Conservation (phyloP, 2,113 vertebrate species). For the Eleginops maclovinus region DNA sequence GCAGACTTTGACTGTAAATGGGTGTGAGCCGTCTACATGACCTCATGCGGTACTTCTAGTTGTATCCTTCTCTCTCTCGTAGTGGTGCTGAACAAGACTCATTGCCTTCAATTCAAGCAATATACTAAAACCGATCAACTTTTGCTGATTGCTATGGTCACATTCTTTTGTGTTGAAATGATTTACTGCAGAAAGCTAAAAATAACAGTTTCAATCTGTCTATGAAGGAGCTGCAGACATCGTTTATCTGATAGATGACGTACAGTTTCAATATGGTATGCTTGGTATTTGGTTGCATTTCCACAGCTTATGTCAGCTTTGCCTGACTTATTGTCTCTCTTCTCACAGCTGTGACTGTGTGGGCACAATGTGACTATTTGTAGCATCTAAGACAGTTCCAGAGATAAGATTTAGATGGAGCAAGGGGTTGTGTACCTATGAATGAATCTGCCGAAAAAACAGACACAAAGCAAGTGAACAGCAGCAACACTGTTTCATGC, state of each 20-base stretch:
- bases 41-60: neutral
- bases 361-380: neutral
- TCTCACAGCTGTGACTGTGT: slow-evolving; percentile 27
- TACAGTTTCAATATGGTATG: neutral
- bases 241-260: slow-evolving; percentile 1
- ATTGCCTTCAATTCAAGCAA: neutral
- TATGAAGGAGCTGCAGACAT: slow-evolving; percentile 7
- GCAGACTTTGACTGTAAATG: slow-evolving; percentile 19
- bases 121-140: neutral
- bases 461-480: slow-evolving; percentile 46
- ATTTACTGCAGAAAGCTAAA: neutral
- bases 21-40: neutral
- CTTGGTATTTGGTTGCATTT: slow-evolving; percentile 20
- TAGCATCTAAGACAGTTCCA: slow-evolving; percentile 21
- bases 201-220: slow-evolving; percentile 22
- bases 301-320: slow-evolving; percentile 35
- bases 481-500: slow-evolving; percentile 12
- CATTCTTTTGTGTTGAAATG: too few relatives aligned
- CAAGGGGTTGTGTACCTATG: neutral
- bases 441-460: slow-evolving; percentile 41
- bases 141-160: neutral
- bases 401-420: neutral
- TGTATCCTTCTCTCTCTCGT: neutral
- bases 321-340: slow-evolving; percentile 25
- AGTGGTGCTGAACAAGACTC: neutral